Evolutionary conservation across 92 coral and sea anemone species (phyloP).

Genomic region (Galaxea fascicularis): DNA sequence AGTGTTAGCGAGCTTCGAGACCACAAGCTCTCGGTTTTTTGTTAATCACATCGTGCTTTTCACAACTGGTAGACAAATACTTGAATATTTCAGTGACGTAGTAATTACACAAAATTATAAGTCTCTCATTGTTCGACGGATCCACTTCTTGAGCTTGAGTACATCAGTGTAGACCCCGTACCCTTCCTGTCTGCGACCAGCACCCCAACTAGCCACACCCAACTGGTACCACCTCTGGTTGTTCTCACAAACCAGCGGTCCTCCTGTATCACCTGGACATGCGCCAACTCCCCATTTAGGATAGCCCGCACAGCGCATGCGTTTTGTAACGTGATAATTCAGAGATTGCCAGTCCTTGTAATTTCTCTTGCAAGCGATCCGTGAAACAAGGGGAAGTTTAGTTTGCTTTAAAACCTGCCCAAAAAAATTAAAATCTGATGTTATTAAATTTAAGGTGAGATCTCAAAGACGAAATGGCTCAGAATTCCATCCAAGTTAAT

Average conservation of each 20-base stretch:
- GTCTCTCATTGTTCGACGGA: conserved; percentile 32
- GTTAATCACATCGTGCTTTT: too few relatives aligned
- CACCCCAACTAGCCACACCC: conserved; percentile 72
- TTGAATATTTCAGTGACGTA: too few relatives aligned
- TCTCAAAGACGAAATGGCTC: too few relatives aligned
- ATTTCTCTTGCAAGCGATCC: conserved; percentile 39
- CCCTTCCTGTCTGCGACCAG: conserved; percentile 40
- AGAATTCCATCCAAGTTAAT: too few relatives aligned
- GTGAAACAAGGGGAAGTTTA: conserved; percentile 51
- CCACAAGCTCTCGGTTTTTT: too few relatives aligned
- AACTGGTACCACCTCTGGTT: conserved; percentile 45
- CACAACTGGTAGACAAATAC: too few relatives aligned
- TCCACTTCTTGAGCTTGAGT: conserved; percentile 59
- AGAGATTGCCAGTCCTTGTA: conserved; percentile 35
- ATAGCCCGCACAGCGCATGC: conserved; percentile 73
- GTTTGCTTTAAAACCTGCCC: conserved; percentile 41
- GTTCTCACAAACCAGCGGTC: conserved; percentile 58
- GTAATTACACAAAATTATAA: background rate
- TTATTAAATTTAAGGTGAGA: background rate
- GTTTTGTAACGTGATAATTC: conserved; percentile 57
- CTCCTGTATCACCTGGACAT: conserved; percentile 61
- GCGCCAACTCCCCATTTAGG: conserved; percentile 51
- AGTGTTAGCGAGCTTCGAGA: too few relatives aligned
- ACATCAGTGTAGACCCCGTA: conserved; percentile 69
- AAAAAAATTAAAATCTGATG: background rate